Evolutionary conservation across 2,888 invertebrate species (phyloP).

Genomic region (Caenorhabditis sp.): DNA sequence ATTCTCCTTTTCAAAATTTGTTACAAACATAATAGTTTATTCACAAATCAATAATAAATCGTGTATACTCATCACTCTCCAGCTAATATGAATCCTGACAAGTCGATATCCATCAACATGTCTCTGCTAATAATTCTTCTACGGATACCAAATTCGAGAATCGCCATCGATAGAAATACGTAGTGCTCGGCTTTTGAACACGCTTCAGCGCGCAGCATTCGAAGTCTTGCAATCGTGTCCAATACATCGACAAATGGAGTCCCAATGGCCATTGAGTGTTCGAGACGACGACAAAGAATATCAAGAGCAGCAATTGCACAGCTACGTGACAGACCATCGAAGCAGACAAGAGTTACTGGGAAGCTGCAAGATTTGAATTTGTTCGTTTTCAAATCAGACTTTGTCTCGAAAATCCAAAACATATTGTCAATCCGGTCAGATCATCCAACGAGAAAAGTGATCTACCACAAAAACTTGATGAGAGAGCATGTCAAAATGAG

Average conservation of each 20-base stretch:
- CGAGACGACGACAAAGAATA: slow-evolving; percentile 54
- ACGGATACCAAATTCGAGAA: slow-evolving; percentile 62
- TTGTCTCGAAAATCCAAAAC: no score
- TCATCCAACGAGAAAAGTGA: no score
- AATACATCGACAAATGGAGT: slow-evolving; percentile 51
- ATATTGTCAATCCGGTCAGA: no score
- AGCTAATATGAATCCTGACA: slow-evolving; percentile 2
- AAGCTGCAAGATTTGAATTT: slow-evolving; percentile 19
- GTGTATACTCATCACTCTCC: background rate
- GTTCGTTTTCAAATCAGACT: no score
- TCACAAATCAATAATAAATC: background rate
- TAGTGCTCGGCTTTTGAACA: slow-evolving; percentile 53
- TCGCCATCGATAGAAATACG: slow-evolving; percentile 51
- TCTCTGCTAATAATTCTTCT: background rate
- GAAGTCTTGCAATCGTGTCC: slow-evolving; percentile 53
- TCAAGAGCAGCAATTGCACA: slow-evolving; percentile 58
- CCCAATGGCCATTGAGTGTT: slow-evolving; percentile 35
- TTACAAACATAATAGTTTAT: no score
- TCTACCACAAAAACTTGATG: no score
- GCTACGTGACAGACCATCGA: slow-evolving; percentile 57
- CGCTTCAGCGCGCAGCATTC: slow-evolving; percentile 58
- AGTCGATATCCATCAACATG: slow-evolving; percentile 15
- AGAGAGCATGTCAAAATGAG: no score
- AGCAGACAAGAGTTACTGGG: slow-evolving; percentile 59
- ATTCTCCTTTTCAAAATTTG: no score